Conservation (phyloP, 2,113 vertebrate genomes). For the Pelvicachromis taeniatus region DNA sequence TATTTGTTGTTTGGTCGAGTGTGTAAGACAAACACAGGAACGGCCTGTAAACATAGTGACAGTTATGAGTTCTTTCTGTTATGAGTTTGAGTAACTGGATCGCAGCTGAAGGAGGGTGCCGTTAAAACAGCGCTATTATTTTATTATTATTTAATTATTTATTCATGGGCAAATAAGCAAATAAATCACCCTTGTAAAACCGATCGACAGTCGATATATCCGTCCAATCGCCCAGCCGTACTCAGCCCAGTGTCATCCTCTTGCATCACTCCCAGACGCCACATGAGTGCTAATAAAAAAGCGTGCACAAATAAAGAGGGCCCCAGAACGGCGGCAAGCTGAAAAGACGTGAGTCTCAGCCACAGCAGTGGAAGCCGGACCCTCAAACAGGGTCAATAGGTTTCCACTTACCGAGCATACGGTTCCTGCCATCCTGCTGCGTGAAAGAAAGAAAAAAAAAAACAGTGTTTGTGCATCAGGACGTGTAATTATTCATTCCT, state of each 20-base stretch:
- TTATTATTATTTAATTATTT: no score
- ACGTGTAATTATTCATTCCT: background rate
- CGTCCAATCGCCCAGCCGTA: no score
- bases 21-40: no score
- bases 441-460: background rate
- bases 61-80: no score
- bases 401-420: background rate
- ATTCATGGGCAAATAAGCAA: no score
- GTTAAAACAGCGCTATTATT: no score
- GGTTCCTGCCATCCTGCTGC: background rate
- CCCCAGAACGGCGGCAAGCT: background rate
- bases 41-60: no score
- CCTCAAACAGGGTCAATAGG: background rate
- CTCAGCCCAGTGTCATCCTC: background rate
- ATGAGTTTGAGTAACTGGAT: no score
- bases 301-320: background rate
- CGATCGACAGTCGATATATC: no score
- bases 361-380: background rate
- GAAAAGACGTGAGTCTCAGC: fast-evolving
- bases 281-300: fast-evolving
- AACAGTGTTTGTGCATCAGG: background rate
- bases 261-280: background rate
- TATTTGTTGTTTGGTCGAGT: no score
- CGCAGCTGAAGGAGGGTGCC: no score
- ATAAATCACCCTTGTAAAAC: no score